Base-by-base conservation (phyloP, 2,797 vertebrate species). In the Tachyglossus aculeatus region DNA sequence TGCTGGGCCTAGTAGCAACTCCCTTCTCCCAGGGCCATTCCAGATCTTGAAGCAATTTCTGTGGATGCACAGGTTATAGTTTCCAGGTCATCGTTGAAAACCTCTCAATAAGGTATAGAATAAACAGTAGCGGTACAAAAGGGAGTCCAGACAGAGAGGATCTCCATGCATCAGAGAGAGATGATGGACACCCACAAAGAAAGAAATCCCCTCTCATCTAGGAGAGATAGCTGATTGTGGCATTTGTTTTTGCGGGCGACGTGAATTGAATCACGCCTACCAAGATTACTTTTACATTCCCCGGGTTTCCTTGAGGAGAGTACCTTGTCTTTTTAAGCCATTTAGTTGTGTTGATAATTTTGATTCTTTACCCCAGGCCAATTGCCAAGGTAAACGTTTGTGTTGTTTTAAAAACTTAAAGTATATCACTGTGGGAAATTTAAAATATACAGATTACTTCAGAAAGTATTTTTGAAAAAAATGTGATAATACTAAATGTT, bases 341-440 rank as follows among this genome's bases (percentile, higher is more conserved):
- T 76, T 78, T 55, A 32, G 43, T 72, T 57, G 27, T 68, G 78
- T 66, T 76, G 66, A 70, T 82, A 80, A 81, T 60, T 81, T 88
- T 86, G 66, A 34, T 85, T 88, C 85, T 88, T 84, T 76, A 67
- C 65, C 31, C 6, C n/a, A 75, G 89, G 88, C 85, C 51, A 21
- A 21, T 40, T 13, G 88, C 91, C 89, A 88, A 90, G 64, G 70
- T 78, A 82, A 91, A 90, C 78, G 80, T 90, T 89, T 89, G 77
- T 84, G 71, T 82, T 87, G 82, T 90, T 88, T 85, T 81, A 84
- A 87, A 91, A 88, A 86, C 85, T 76, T 78, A 52, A 82, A 82
- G 81, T 77, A 69, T 87, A 81, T 88, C 88, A 77, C 87, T 86
- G 90, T 89, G 91, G 89, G 89, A 90, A 90, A 88, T 80, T 83